These are phyloP conservation scores for Pegoplata infirma DNA, from an alignment of 2,888 invertebrate genomes.

Conservation along the genomic window DNA sequence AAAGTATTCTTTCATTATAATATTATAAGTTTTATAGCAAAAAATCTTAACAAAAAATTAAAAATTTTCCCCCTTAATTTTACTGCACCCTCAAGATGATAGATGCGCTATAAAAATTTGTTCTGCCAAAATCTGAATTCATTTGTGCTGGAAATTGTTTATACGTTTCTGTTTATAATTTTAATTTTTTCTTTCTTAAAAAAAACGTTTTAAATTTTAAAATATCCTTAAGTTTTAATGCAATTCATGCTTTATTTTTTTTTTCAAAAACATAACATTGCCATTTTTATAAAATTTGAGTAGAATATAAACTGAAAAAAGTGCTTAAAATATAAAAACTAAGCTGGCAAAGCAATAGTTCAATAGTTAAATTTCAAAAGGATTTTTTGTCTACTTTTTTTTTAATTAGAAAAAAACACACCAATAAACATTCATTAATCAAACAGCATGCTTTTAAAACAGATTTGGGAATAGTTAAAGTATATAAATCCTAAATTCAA, in stretches of 20 bases:
- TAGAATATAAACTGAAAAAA: conserved; percentile 21
- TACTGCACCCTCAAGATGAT: too few relatives aligned
- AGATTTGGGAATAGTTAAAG: neutral
- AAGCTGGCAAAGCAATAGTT: conserved; percentile 52
- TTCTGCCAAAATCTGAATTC: too few relatives aligned
- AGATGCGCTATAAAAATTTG: too few relatives aligned
- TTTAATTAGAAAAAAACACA: neutral
- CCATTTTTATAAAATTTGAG: neutral
- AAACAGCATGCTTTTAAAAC: conserved; percentile 39
- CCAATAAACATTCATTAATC: conserved; percentile 10
- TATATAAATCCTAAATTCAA: neutral
- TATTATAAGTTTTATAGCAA: too few relatives aligned
- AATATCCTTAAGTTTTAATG: neutral
- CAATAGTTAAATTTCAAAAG: conserved; percentile 3
- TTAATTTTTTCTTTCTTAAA: too few relatives aligned
- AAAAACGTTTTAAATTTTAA: neutral
- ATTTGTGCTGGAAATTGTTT: too few relatives aligned
- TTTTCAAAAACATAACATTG: neutral
- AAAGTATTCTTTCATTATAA: too few relatives aligned
- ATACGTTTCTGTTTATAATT: too few relatives aligned
- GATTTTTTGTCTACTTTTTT: neutral
- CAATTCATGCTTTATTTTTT: conserved; percentile 18
- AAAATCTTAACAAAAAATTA: too few relatives aligned
- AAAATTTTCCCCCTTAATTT: too few relatives aligned
- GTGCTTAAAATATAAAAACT: conserved; percentile 32